Evolutionary conservation across 2,113 vertebrate genomes (phyloP), one percentile per base, ranked within the genome.

Genomic region (Ceyx margarethae): DNA sequence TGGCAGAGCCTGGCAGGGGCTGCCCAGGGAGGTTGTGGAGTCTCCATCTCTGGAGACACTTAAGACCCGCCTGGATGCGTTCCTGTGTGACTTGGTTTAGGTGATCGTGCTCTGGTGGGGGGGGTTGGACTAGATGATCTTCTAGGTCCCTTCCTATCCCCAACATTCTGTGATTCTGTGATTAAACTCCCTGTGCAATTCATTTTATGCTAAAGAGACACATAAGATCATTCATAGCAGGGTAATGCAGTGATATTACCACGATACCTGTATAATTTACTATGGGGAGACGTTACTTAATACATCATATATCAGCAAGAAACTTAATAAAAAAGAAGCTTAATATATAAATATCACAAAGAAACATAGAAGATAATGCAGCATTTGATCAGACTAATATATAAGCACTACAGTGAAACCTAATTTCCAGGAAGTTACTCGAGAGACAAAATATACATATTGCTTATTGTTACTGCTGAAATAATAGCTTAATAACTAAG

Each of bases 301-400:
- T 93, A 77, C 33, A 85, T 83, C 89, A 90, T 83, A 92, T 91
- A 91, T 94, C 95, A 91, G 75, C 48, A 68, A 92, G 87, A 87
- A 96, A 96, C 85, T 92, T 95, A 96, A 95, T 96, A 94, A 95
- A 96, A 96, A 96, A 83, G 87, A 65, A 85, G 89, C 91, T 91
- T 92, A 92, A 93, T 87, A 67, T 35, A 67, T 81, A 91, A 93
- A 93, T 91, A 91, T 48, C 76, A 88, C 61, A 53, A 85, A 94
- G 85, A 56, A 94, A 40, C 0, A 0, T 7, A n/a, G 79, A 91
- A 75, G 76, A 80, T 77, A 94, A 89, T 83, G 82, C 76, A 91
- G 72, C 75, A 64, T 94, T 91, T 89, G 91, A 85, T 92, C 89
- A 81, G 72, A 43, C 68, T 94, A 83, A 93, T 93, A 64, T 10